Base-by-base conservation (phyloP, 2,113 vertebrate species). In the Clinocottus analis region DNA sequence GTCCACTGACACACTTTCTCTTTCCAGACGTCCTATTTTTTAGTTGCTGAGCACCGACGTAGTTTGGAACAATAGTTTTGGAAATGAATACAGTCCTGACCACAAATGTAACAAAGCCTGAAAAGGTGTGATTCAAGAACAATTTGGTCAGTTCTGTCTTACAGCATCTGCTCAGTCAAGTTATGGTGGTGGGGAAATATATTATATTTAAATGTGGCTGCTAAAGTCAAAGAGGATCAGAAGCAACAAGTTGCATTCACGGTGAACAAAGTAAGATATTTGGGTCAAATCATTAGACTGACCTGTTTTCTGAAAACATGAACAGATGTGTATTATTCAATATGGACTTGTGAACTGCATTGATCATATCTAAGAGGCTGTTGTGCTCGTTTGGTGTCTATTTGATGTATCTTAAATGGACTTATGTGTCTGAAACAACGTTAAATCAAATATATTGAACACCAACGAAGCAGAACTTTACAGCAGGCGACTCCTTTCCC, bases 1-100 rank as follows among this genome's bases (percentile, higher is more conserved):
- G 4, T 31, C 69, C 47, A 65, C 59, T 82, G 62, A 85, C 81
- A 78, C 72, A 75, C 11, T 82, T 85, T 74, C 1, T 56, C 0
- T 78, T 69, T 72, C 39, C 72, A 77, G 55, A 69, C 19, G 0
- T 0, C 7, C 35, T 55, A n/a, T n/a, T 56, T 62, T 53, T 33
- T 21, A 49, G 5, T 17, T 17, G 6, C 16, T 2, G 45, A 49
- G 47, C 3, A 1, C 13, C 13, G 43, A 45, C 43, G 43, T 5
- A 45, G 35, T 37, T 37, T 37, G 9, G 35, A 35, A 35, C 33
- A 35, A 63, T 64, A 31, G 16, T 66, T 71, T 58, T 47, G 33
- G 19, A 41, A 51, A 49, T 39, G 37, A 64, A 76, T 49, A 27
- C n/a, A 13, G 25, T 12, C 1, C 37, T 56, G 29, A 35, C 12